phyloP scores from a whole-genome alignment of 2,888 invertebrate species.

The Andrena praecox region DNA sequence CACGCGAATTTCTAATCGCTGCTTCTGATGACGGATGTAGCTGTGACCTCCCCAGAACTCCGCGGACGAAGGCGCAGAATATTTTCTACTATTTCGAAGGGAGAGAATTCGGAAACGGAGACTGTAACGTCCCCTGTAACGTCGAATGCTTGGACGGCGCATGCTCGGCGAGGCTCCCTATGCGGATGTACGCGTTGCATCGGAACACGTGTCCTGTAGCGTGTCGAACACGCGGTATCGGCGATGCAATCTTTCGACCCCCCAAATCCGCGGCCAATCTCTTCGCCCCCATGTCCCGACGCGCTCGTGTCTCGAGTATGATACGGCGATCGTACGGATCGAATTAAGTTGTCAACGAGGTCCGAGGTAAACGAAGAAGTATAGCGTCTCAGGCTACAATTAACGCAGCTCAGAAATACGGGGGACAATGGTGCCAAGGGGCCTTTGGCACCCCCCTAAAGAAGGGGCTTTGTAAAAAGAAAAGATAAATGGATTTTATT shows the following conservation, averaged over 20 bases:
- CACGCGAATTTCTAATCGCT: not conserved
- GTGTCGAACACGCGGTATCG: slow-evolving; percentile 73
- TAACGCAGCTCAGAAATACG: not conserved
- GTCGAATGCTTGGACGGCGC: slow-evolving; percentile 1
- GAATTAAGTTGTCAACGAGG: not conserved
- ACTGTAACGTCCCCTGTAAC: slow-evolving; percentile 12
- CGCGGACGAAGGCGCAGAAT: not conserved
- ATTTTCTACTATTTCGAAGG: not conserved
- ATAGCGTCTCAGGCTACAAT: not conserved
- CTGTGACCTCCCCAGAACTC: not conserved
- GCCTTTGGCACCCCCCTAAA: too few relatives aligned
- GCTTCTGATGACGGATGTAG: too few relatives aligned
- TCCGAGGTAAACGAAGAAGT: not conserved
- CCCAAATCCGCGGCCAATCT: slow-evolving; percentile 52
- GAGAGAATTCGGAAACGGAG: not conserved
- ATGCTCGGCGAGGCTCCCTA: slow-evolving; percentile 24
- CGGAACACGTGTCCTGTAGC: slow-evolving; percentile 66
- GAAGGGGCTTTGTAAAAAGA: too few relatives aligned
- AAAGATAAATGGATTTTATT: too few relatives aligned
- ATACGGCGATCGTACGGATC: slow-evolving; percentile 14
- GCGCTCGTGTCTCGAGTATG: slow-evolving; percentile 7
- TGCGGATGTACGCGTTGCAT: slow-evolving; percentile 48
- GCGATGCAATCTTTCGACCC: slow-evolving; percentile 67
- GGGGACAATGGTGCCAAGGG: too few relatives aligned
- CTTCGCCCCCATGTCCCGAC: slow-evolving; percentile 22